Evolutionary conservation across 2,797 vertebrate genomes (phyloP).

Genomic region (Simalia tracyae): DNA sequence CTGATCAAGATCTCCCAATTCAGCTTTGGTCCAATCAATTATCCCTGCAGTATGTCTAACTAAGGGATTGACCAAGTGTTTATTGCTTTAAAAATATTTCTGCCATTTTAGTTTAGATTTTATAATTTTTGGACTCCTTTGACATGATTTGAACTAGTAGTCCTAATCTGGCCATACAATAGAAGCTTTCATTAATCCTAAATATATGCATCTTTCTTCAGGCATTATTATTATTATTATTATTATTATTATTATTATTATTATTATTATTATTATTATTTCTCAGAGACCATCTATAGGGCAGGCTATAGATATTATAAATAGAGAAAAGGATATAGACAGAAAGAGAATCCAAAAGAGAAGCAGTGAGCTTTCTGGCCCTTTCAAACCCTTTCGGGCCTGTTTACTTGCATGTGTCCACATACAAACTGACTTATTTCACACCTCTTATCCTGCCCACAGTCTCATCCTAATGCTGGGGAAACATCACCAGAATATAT

Average conservation of each 20-base stretch:
- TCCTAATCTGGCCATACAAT: background rate
- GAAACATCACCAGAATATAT: background rate
- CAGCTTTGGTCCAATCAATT: background rate
- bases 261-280: background rate
- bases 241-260: no score
- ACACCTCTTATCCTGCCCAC: background rate
- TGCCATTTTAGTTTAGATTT: background rate
- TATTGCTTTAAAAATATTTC: background rate
- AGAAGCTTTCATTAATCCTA: background rate
- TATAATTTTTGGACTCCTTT: background rate
- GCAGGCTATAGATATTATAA: background rate
- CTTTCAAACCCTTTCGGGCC: background rate
- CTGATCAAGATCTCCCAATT: background rate
- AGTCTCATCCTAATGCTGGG: background rate
- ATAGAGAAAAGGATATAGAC: background rate
- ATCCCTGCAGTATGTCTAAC: background rate
- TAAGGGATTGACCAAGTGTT: background rate
- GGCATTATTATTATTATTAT: no score
- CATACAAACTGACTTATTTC: background rate
- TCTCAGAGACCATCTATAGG: background rate
- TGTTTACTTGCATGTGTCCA: background rate
- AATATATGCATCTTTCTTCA: background rate
- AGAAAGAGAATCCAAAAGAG: background rate
- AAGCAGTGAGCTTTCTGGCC: background rate
- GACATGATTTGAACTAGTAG: background rate